Conservation (phyloP, 2,797 vertebrate genomes). For the Coendou prehensilis region DNA sequence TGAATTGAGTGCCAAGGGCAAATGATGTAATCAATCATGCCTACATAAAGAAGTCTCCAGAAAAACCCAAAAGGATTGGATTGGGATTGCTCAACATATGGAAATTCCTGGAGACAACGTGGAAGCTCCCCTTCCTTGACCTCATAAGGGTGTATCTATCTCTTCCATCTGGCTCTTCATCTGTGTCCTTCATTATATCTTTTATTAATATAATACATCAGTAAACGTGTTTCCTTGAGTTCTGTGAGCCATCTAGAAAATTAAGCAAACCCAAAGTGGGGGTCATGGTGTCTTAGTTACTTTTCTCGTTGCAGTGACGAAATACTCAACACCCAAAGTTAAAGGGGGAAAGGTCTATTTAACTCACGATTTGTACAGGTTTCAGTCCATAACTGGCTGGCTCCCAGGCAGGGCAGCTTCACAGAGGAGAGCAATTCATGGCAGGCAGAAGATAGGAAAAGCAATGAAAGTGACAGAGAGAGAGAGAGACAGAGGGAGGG, state of each 20-base stretch:
- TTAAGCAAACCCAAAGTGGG: background rate
- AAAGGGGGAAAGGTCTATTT: background rate
- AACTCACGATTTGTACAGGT: background rate
- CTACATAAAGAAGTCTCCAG: background rate
- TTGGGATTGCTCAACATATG: background rate
- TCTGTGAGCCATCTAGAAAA: background rate
- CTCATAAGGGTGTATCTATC: background rate
- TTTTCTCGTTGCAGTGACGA: background rate
- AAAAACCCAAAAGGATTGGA: background rate
- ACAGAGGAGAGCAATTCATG: background rate
- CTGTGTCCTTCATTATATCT: background rate
- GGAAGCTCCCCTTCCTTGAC: background rate
- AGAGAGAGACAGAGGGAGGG: no score
- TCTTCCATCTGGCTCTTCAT: background rate
- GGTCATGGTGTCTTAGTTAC: background rate
- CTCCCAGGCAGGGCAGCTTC: background rate
- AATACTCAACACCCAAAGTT: background rate
- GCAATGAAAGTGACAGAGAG: background rate
- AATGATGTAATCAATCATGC: conserved; percentile 26
- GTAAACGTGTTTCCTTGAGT: background rate
- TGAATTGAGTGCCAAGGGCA: background rate
- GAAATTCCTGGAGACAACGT: background rate
- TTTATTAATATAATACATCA: background rate
- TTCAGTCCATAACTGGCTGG: background rate
- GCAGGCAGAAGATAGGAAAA: background rate